A percentile compares a stretch with the other conserved stretches of the same genome.
phyloP scores from a whole-genome alignment of 2,113 vertebrate genomes.

The Etia nguti region DNA sequence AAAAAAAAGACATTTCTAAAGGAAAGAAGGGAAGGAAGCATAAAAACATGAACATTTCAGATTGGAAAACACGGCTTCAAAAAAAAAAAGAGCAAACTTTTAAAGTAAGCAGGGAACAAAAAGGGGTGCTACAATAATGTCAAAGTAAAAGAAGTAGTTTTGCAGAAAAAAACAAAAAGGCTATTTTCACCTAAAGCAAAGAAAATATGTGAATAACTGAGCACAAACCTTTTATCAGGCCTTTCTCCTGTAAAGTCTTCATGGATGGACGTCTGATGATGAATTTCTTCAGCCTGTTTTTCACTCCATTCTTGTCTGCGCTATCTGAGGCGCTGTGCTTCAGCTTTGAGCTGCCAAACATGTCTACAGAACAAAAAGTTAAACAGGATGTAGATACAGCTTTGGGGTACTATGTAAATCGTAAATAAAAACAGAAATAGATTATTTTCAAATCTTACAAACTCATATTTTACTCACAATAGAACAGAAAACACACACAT shows the following conservation, averaged over 20 bases:
- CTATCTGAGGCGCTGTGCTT: constrained; percentile 43
- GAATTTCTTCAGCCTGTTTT: constrained; percentile 53
- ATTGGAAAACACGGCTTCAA: neutral
- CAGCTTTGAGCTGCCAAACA: constrained; percentile 47
- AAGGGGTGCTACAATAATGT: no score
- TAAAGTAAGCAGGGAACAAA: no score
- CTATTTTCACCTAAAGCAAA: no score
- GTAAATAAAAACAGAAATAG: neutral
- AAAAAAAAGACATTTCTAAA: neutral
- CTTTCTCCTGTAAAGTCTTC: constrained; percentile 54
- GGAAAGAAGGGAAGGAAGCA: neutral
- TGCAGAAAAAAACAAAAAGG: no score
- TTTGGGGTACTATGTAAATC: neutral
- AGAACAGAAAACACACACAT: neutral
- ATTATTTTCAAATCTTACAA: neutral
- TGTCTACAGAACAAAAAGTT: constrained; percentile 3
- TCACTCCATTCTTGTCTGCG: constrained; percentile 43
- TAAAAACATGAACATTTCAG: neutral
- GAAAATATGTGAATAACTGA: no score
- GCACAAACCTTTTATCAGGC: constrained; percentile 59
- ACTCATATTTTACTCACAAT: neutral
- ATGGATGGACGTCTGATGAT: constrained; percentile 55
- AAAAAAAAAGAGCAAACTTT: neutral
- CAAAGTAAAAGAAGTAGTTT: no score
- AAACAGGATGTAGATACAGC: neutral